Evolutionary conservation across 2,797 vertebrate genomes (phyloP).

Genomic region (Todus mexicanus): DNA sequence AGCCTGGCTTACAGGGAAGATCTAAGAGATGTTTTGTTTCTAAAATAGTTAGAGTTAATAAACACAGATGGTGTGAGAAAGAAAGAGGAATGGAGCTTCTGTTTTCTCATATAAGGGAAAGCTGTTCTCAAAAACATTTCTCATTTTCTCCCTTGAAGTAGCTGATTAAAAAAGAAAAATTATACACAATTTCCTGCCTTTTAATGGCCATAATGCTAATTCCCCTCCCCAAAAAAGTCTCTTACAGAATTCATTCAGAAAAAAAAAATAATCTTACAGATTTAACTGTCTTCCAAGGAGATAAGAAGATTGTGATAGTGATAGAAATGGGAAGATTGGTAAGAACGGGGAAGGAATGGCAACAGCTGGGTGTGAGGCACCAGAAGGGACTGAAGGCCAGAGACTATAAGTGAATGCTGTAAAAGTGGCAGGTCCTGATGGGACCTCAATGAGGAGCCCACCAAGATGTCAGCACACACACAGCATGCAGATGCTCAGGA

Average conservation of each 20-base stretch:
- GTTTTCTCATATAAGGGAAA: not conserved
- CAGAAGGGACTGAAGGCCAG: not conserved
- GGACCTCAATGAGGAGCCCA: not conserved
- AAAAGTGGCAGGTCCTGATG: not conserved
- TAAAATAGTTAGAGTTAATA: conserved; percentile 40
- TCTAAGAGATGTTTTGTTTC: conserved; percentile 31
- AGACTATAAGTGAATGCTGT: not conserved
- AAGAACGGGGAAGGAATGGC: not conserved
- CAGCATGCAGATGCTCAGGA: accelerated
- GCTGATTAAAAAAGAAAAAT: not conserved
- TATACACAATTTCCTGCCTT: not conserved
- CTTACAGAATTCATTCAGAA: not conserved
- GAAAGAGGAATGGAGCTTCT: conserved; percentile 17
- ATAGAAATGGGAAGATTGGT: not conserved
- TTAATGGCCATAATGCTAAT: not conserved
- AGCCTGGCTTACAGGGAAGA: not conserved
- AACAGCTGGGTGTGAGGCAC: not conserved
- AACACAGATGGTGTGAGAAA: conserved; percentile 35
- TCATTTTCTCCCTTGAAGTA: not conserved
- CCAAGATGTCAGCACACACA: not conserved
- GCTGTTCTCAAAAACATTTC: not conserved
- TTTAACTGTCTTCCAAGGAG: not conserved
- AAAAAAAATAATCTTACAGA: not conserved
- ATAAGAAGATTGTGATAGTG: not conserved
- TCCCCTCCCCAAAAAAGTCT: not conserved